phyloP scores from a whole-genome alignment of 2,797 vertebrate species.

The Mastacembelus armatus region DNA sequence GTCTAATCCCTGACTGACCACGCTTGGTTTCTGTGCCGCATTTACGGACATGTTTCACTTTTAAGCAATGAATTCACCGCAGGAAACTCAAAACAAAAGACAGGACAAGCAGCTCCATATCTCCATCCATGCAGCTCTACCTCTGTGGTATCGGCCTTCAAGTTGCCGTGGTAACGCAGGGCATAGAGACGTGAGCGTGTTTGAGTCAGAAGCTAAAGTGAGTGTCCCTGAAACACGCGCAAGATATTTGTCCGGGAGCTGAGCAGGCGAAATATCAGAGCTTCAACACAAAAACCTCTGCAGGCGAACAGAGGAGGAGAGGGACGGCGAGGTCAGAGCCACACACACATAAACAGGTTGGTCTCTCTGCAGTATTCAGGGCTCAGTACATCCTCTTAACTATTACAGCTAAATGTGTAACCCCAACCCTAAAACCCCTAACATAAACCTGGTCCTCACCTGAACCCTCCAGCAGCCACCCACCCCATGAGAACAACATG shows the following conservation, averaged over 20 bases:
- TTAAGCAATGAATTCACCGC: conserved; percentile 13
- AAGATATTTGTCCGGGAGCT: conserved; percentile 69
- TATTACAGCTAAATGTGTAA: no score
- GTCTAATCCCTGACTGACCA: neutral
- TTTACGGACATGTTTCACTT: conserved; percentile 17
- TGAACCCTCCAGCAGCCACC: no score
- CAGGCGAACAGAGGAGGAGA: conserved; percentile 51
- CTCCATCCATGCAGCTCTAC: conserved; percentile 49
- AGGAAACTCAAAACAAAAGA: conserved; percentile 47
- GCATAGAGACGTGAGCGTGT: conserved; percentile 44
- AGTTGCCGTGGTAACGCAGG: conserved; percentile 77
- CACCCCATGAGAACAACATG: no score
- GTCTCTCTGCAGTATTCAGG: neutral
- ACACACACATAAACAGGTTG: neutral
- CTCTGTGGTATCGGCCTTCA: conserved; percentile 72
- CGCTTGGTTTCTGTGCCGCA: neutral
- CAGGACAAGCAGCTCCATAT: conserved; percentile 30
- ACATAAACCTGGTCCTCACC: no score
- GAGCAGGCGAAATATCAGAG: conserved; percentile 55
- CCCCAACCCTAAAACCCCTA: no score
- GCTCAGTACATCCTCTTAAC: neutral
- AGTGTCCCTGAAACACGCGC: conserved; percentile 82
- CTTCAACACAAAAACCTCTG: conserved; percentile 61
- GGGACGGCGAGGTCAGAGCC: conserved; percentile 54
- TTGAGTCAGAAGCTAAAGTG: conserved; percentile 72